Evolutionary conservation across 2,888 invertebrate genomes (phyloP), one percentile per base, ranked within the genome.

Genomic region (Orthosia gracilis): DNA sequence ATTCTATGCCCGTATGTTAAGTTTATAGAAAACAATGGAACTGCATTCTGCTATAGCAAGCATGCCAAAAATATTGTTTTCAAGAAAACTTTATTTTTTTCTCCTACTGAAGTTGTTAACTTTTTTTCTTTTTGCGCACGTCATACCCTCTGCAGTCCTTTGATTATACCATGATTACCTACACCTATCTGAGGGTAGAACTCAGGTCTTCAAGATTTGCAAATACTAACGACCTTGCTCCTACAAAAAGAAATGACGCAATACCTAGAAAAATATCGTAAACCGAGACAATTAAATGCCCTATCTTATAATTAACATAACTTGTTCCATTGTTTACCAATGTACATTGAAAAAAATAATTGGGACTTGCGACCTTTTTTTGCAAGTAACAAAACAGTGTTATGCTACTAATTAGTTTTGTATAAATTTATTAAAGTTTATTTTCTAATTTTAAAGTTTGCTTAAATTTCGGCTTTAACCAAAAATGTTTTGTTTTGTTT

Each of bases 261-360:
- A 81, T 45, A 49, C 0, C 26, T 57, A 57, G 69, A 81, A 64
- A 62, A 69, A 63, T 82, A 81, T 26, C 64, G n/a, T 72, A 40
- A 68, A 65, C 13, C 23, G 31, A 52, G 31, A 69, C 57, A 69
- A 78, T 81, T 50, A 69, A 54, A 55, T 62, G 61, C 15, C 68
- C 47, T 81, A 69, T 65, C 76, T 62, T 31, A 66, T 18, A 45
- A 65, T 81, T 69, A 81, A 17, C 78, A 81, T 74, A 74, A 67
- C 80, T 52, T 4, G 80, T 64, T 80, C 13, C 57, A 63, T 81
- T 81, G 82, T 69, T 61, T 62, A 61, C 21, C 45, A 18, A 15
- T 40, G 64, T 45, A n/a, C 9, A 40, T 40, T 40, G 40, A 40
- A 40, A 40, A 7, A 40, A 40, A 40, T 40, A 40, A 40, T 40